Percentiles rank a stretch among this genome's conserved stretches.
Evolutionary conservation across 2,113 vertebrate species (phyloP).

Genomic region (Gymnobelideus leadbeateri): DNA sequence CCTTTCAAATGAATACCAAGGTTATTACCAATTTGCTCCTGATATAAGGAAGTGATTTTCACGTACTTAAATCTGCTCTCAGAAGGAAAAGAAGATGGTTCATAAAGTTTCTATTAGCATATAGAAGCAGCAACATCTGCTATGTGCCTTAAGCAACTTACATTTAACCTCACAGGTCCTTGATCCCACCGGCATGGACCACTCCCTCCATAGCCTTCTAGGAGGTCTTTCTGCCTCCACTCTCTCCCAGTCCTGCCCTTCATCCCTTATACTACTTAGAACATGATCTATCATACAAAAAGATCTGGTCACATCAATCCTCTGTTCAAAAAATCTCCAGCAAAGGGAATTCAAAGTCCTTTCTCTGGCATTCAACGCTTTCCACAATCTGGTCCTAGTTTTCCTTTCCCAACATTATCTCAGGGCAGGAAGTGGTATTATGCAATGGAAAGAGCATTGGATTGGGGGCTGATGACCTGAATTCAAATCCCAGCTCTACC

Average conservation of each 20-base stretch:
- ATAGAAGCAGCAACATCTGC: slow-evolving; percentile 77
- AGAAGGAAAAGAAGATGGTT: slow-evolving; percentile 78
- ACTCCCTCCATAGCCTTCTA: neutral
- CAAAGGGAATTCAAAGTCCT: neutral
- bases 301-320: neutral
- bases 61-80: slow-evolving; percentile 74
- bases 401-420: neutral
- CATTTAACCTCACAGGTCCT: neutral
- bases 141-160: slow-evolving; percentile 69
- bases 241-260: neutral
- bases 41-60: slow-evolving; percentile 75
- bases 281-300: neutral
- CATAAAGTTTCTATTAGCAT: slow-evolving; percentile 72
- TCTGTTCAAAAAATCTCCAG: neutral
- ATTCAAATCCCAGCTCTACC: neutral
- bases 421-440: neutral
- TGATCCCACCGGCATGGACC: neutral
- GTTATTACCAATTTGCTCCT: slow-evolving; percentile 81
- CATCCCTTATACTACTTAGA: neutral
- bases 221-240: neutral
- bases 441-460: neutral
- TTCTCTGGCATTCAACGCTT: neutral
- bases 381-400: neutral
- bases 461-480: neutral
- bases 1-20: slow-evolving; percentile 71